phyloP scores from a whole-genome alignment of 1,140 invertebrate species.

The Vollenhovia emeryi region DNA sequence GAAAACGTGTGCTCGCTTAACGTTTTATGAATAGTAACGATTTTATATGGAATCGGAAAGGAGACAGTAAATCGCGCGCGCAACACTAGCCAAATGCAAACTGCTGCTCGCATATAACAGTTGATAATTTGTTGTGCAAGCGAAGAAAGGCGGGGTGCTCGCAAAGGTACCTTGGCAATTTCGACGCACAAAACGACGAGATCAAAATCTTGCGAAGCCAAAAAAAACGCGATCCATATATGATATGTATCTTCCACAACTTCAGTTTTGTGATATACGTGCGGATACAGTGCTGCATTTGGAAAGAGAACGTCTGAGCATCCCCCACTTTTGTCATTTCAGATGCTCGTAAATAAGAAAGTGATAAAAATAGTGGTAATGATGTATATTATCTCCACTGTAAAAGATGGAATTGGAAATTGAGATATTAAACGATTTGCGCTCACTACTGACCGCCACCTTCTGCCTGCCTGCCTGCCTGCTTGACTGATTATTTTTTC shows the following conservation, averaged over 20 bases:
- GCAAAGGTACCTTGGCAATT: constrained; percentile 21
- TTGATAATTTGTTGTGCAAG: constrained; percentile 29
- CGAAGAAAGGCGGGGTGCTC: not conserved
- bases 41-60: constrained; percentile 53
- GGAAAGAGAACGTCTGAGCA: constrained; percentile 62
- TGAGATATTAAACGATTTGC: constrained; percentile 80
- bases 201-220: constrained; percentile 33
- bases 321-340: constrained; percentile 44
- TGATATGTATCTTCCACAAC: constrained; percentile 11
- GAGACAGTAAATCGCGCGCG: constrained; percentile 50
- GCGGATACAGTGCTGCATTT: constrained; percentile 72
- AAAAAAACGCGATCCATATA: not conserved
- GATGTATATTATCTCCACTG: constrained; percentile 74
- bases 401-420: constrained; percentile 80
- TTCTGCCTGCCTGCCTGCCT: constrained; percentile 78
- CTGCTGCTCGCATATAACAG: constrained; percentile 70
- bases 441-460: constrained; percentile 80
- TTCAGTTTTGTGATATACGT: constrained; percentile 66
- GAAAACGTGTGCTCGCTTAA: constrained; percentile 57
- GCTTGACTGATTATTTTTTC: constrained; percentile 63
- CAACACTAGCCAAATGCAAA: constrained; percentile 73
- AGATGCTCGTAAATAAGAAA: constrained; percentile 59
- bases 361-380: constrained; percentile 69
- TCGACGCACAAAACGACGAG: constrained; percentile 61
- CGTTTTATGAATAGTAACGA: constrained; percentile 60